phyloP scores from a whole-genome alignment of 1,140 invertebrate species.

The Penaeus vannamei region DNA sequence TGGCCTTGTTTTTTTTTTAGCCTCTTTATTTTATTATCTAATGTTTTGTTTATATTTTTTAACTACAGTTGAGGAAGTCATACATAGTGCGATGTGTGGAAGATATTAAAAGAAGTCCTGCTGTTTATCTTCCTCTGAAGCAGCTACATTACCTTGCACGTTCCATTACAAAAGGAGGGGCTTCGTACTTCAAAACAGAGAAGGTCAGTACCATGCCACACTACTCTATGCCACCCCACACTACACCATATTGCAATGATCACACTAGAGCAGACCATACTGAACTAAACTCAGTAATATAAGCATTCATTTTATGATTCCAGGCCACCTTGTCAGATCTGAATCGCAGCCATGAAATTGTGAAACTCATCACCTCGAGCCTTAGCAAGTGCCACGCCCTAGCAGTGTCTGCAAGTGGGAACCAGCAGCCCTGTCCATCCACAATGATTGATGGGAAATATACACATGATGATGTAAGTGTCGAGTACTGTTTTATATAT shows the following conservation, averaged over 20 bases:
- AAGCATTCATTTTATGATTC: conserved; percentile 53
- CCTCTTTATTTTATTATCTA: no score
- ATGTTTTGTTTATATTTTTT: neutral
- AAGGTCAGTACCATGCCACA: conserved; percentile 70
- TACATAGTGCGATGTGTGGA: conserved; percentile 75
- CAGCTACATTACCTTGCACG: conserved; percentile 74
- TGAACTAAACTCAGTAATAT: neutral
- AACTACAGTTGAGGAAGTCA: conserved; percentile 69
- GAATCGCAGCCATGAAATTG: conserved; percentile 74
- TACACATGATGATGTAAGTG: conserved; percentile 73
- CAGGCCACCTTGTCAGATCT: conserved; percentile 74
- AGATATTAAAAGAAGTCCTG: conserved; percentile 74
- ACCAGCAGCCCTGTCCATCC: conserved; percentile 70
- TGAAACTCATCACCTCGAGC: conserved; percentile 74
- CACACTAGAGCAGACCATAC: no score
- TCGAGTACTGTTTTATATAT: conserved; percentile 28
- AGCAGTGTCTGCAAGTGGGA: conserved; percentile 70
- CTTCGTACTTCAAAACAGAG: conserved; percentile 73
- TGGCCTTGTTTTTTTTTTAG: neutral
- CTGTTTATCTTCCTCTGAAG: conserved; percentile 73
- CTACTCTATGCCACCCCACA: neutral
- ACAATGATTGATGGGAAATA: conserved; percentile 74
- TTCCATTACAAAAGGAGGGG: conserved; percentile 73
- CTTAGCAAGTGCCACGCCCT: conserved; percentile 74
- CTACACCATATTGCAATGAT: neutral